Percentiles rank a stretch among this genome's conserved stretches.
Evolutionary conservation across 2,888 invertebrate genomes (phyloP).

Genomic region (Silvanus unidentatus): DNA sequence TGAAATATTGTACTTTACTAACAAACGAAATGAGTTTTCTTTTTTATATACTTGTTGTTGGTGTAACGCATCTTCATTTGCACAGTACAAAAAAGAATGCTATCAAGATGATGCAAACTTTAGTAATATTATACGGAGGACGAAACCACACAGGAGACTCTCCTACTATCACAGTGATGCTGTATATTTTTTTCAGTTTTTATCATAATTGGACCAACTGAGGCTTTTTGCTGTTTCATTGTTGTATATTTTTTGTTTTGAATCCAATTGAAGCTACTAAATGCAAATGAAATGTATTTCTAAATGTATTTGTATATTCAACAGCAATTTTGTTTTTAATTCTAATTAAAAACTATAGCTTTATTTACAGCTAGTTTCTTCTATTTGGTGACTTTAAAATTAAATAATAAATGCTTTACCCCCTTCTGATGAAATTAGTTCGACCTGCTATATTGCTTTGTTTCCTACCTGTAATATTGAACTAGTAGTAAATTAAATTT

Average conservation of each 20-base stretch:
- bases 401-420: no score
- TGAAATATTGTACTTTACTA: slow-evolving; percentile 24
- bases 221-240: slow-evolving; percentile 4
- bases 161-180: no score
- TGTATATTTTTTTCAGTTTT: neutral
- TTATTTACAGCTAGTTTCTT: no score
- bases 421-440: no score
- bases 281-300: slow-evolving; percentile 6
- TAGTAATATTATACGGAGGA: no score
- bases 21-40: slow-evolving; percentile 24
- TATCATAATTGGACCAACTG: neutral
- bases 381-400: no score
- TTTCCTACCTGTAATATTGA: no score
- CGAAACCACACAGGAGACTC: no score
- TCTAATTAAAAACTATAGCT: no score
- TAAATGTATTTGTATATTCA: neutral
- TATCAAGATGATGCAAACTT: slow-evolving; percentile 5
- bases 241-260: slow-evolving; percentile 3
- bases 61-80: slow-evolving; percentile 19
- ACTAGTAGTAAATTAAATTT: no score
- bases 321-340: no score
- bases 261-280: slow-evolving; percentile 5
- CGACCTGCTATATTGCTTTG: no score
- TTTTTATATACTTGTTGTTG: slow-evolving; percentile 11
- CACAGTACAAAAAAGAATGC: slow-evolving; percentile 7